Conservation (phyloP, 2,113 vertebrate genomes). For the Oryzias curvinotus region DNA sequence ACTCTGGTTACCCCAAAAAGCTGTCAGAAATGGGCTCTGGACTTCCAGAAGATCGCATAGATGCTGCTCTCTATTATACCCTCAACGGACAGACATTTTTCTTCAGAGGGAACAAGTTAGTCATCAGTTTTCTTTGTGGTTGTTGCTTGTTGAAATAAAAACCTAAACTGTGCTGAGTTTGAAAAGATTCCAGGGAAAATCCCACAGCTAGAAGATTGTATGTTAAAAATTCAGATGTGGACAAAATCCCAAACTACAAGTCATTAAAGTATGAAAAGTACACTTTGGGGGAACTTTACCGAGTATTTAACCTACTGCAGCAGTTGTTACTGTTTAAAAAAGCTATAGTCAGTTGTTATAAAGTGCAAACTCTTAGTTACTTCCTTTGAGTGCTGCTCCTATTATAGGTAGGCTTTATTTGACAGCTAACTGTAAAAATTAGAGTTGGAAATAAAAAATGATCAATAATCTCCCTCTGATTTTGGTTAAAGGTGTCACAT, state of each 20-base stretch:
- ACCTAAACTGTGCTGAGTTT: conserved; percentile 1
- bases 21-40: conserved; percentile 84
- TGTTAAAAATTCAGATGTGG: conserved; percentile 13
- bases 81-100: conserved; percentile 89
- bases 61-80: conserved; percentile 87
- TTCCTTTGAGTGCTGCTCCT: too few relatives aligned
- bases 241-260: conserved; percentile 13
- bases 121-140: conserved; percentile 28
- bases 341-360: neutral
- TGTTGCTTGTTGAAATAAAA: neutral
- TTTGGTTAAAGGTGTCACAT: too few relatives aligned
- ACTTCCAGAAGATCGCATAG: conserved; percentile 85
- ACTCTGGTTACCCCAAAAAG: conserved; percentile 81
- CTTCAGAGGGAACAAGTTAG: conserved; percentile 88
- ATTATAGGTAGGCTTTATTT: too few relatives aligned
- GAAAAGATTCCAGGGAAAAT: conserved; percentile 21
- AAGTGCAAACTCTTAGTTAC: too few relatives aligned
- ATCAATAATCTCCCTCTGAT: too few relatives aligned
- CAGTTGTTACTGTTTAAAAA: neutral
- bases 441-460: too few relatives aligned
- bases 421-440: too few relatives aligned
- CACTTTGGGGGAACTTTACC: neutral
- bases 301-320: conserved; percentile 2
- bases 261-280: conserved; percentile 24
- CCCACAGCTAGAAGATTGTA: conserved; percentile 10